Percentiles rank a stretch among this genome's conserved stretches.
Evolutionary conservation across 35 echinoderm and acorn worm genomes (phyloP).

Genomic region (Hemicentrotus pulcherrimus): DNA sequence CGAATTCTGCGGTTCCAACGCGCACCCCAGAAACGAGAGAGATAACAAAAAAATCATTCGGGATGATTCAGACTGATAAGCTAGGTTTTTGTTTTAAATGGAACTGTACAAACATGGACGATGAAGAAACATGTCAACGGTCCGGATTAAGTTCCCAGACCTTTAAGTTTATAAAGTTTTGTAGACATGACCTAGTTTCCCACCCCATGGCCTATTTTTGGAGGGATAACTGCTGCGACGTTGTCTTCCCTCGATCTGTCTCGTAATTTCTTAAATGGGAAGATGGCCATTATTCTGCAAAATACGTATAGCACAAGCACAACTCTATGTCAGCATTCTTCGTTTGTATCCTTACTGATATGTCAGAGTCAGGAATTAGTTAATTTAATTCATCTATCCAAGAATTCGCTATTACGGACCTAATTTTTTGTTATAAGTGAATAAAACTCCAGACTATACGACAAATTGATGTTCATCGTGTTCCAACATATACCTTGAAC

Average conservation of each 20-base stretch:
- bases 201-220: not conserved
- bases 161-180: not conserved
- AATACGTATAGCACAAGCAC: not conserved
- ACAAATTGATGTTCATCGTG: no score
- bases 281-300: no score
- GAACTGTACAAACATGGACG: not conserved
- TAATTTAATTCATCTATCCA: not conserved
- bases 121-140: conserved; percentile 3
- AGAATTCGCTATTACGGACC: not conserved
- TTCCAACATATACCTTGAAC: no score
- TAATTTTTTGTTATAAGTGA: no score
- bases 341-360: not conserved
- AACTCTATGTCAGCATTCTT: not conserved
- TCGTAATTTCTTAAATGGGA: not conserved
- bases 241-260: not conserved
- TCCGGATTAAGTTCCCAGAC: not conserved
- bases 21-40: not conserved
- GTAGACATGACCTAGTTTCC: not conserved
- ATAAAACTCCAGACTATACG: no score
- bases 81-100: conserved; percentile 1
- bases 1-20: not conserved
- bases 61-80: not conserved
- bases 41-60: not conserved
- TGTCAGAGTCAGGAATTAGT: not conserved
- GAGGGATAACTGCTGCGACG: not conserved